Conservation (phyloP, 64 coral and sea anemone species). For the Astreopora myriophthalma region DNA sequence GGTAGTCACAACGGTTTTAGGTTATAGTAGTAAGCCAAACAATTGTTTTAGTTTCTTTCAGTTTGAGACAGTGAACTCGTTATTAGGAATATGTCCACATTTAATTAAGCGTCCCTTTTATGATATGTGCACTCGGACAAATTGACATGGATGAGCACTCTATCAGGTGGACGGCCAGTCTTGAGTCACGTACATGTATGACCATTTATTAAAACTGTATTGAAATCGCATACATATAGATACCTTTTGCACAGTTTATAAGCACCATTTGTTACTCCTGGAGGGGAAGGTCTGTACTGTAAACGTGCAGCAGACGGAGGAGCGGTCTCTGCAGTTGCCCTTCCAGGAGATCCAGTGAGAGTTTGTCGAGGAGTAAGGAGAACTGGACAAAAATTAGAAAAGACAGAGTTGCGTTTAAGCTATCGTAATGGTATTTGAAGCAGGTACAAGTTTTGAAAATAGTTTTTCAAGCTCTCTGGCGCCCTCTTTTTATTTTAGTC, state of each 20-base stretch:
- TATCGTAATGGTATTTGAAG: too few species aligned
- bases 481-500: background rate
- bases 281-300: conserved; percentile 17
- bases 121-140: background rate
- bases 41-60: too few species aligned
- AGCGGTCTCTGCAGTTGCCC: background rate
- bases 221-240: background rate
- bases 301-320: background rate
- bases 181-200: too few species aligned
- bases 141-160: background rate
- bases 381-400: background rate
- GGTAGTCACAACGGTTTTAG: too few species aligned
- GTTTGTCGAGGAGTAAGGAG: conserved; percentile 2
- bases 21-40: too few species aligned
- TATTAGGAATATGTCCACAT: too few species aligned
- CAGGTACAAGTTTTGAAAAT: background rate
- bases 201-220: background rate
- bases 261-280: conserved; percentile 15
- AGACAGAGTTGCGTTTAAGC: too few species aligned
- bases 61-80: too few species aligned
- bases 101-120: background rate
- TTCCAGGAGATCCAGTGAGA: background rate
- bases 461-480: background rate
- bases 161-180: too few species aligned
- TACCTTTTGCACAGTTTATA: conserved; percentile 26